Percentiles rank a stretch among this genome's conserved stretches.
Evolutionary conservation across 2,888 invertebrate species (phyloP).

Genomic region (Orthosia gracilis): DNA sequence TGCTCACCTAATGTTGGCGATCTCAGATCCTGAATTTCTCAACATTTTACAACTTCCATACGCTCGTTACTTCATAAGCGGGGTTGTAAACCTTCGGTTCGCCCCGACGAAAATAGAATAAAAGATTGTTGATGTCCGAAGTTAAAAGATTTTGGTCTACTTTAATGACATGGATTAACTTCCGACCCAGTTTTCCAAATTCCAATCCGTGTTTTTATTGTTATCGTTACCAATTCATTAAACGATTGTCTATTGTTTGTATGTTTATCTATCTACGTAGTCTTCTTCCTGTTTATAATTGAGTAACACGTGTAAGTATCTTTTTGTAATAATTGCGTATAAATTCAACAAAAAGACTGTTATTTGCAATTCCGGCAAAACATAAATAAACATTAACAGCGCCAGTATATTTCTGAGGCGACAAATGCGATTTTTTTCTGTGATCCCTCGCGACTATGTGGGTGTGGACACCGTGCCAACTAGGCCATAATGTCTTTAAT

Average conservation of each 20-base stretch:
- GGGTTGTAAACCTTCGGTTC: neutral
- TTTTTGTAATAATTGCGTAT: slow-evolving; percentile 1
- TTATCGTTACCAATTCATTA: slow-evolving; percentile 10
- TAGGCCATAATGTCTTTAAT: slow-evolving; percentile 86
- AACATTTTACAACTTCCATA: slow-evolving; percentile 9
- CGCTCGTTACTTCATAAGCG: neutral
- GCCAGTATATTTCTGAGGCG: slow-evolving; percentile 66
- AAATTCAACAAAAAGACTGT: slow-evolving; percentile 41
- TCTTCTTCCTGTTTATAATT: neutral
- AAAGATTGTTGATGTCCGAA: neutral
- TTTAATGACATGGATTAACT: slow-evolving; percentile 28
- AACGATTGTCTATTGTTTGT: neutral
- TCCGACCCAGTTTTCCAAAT: slow-evolving; percentile 25
- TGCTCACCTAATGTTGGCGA: slow-evolving; percentile 5
- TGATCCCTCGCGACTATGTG: slow-evolving; percentile 81
- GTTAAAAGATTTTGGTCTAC: slow-evolving; percentile 1
- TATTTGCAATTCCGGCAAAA: slow-evolving; percentile 64
- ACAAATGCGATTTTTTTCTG: slow-evolving; percentile 79
- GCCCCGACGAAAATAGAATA: neutral
- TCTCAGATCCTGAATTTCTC: neutral
- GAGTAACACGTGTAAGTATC: neutral
- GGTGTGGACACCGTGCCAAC: slow-evolving; percentile 83
- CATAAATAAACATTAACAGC: slow-evolving; percentile 61
- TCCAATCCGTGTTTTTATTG: slow-evolving; percentile 9
- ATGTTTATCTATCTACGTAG: neutral